Conservation (phyloP, 2,113 vertebrate genomes). For the Psophia crepitans region DNA sequence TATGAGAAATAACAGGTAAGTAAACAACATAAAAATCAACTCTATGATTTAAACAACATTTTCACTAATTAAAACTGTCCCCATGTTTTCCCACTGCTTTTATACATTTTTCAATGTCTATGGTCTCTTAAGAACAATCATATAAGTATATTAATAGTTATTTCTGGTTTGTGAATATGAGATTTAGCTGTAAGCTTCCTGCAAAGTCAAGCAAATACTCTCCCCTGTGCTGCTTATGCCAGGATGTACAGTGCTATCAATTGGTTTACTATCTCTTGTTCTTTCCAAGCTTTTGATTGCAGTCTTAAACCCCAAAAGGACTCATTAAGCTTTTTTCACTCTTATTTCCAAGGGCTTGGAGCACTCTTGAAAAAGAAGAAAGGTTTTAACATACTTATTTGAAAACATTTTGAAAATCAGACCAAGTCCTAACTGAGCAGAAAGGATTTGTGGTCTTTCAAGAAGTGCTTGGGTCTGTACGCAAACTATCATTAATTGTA, state of each 20-base stretch:
- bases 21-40: constrained; percentile 31
- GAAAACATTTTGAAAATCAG: constrained; percentile 22
- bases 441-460: background rate
- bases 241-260: background rate
- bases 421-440: background rate
- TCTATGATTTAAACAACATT: constrained; percentile 5
- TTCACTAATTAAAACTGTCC: constrained; percentile 19
- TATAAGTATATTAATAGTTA: constrained; percentile 1
- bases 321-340: constrained; percentile 55
- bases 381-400: constrained; percentile 31
- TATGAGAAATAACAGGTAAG: background rate
- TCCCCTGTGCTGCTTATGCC: background rate
- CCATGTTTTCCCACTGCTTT: background rate
- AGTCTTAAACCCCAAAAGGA: constrained; percentile 61
- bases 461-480: background rate
- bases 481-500: background rate
- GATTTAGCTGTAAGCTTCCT: background rate
- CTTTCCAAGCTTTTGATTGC: constrained; percentile 59
- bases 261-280: constrained; percentile 28
- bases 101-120: background rate
- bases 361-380: constrained; percentile 40
- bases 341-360: constrained; percentile 25
- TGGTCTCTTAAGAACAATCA: background rate
- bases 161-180: background rate
- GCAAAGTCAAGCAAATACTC: background rate